Evolutionary conservation across 2,797 vertebrate species (phyloP).

Genomic region (Apogon talboti): DNA sequence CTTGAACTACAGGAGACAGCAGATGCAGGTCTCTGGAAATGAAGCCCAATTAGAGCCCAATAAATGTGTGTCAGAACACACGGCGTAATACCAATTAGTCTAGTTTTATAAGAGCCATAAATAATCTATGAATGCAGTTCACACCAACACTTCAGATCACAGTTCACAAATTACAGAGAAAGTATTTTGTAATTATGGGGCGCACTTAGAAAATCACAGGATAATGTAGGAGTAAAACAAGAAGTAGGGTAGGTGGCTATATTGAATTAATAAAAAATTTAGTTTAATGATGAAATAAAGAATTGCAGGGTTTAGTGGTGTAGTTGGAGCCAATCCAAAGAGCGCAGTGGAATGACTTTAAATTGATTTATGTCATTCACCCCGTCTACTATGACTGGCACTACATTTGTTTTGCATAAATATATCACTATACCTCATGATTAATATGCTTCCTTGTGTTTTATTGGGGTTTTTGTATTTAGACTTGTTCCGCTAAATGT

Average conservation of each 20-base stretch:
- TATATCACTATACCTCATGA: neutral
- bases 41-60: constrained; percentile 40
- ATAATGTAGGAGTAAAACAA: neutral
- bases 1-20: constrained; percentile 7
- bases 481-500: neutral
- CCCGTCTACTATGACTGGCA: neutral
- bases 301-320: neutral
- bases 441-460: neutral
- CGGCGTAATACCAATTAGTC: constrained; percentile 18
- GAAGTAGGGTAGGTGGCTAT: neutral
- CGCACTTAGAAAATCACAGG: constrained; percentile 8
- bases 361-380: neutral
- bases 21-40: constrained; percentile 23
- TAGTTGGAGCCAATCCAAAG: neutral
- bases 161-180: constrained; percentile 14
- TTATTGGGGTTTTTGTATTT: too few relatives aligned
- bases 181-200: constrained; percentile 23
- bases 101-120: constrained; percentile 17
- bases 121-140: constrained; percentile 4
- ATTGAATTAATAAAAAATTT: neutral
- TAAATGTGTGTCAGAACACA: constrained; percentile 40
- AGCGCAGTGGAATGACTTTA: neutral
- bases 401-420: neutral
- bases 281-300: neutral
- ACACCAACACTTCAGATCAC: constrained; percentile 24